These are phyloP conservation scores for Tenthredo livida DNA, from an alignment of 2,888 invertebrate genomes.

Conservation along the genomic window DNA sequence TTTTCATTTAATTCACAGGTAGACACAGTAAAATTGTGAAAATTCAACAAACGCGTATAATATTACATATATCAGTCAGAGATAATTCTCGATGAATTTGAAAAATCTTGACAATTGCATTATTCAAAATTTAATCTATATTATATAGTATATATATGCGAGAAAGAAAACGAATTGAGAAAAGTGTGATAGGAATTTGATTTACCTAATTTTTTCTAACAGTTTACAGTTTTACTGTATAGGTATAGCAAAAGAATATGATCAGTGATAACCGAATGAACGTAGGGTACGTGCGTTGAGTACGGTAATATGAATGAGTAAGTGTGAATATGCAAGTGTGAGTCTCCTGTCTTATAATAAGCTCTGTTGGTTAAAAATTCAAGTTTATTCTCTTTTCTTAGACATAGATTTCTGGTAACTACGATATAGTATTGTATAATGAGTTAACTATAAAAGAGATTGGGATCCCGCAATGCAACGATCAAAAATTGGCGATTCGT, in stretches of 20 bases:
- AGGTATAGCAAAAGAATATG: background rate
- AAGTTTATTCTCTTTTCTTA: constrained; percentile 1
- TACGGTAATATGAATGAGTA: constrained; percentile 19
- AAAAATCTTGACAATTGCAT: constrained; percentile 1
- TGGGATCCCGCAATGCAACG: constrained; percentile 44
- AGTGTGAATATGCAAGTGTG: constrained; percentile 22
- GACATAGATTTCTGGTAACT: constrained; percentile 43
- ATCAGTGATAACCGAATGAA: background rate
- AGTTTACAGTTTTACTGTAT: background rate
- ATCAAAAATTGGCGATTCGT: constrained; percentile 42
- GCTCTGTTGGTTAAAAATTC: constrained; percentile 40
- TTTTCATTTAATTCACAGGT: background rate
- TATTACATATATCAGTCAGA: background rate
- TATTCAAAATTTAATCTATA: background rate
- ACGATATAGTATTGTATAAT: constrained; percentile 18
- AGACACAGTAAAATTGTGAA: background rate
- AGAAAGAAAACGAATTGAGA: background rate
- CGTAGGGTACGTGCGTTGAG: constrained; percentile 7
- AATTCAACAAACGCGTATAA: constrained; percentile 12
- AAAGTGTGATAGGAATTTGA: background rate
- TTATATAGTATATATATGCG: background rate
- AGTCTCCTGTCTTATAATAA: constrained; percentile 27
- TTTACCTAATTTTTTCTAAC: background rate
- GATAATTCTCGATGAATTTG: background rate
- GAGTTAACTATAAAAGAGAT: constrained; percentile 44